Evolutionary conservation across 2,113 vertebrate species (phyloP), one percentile per base, ranked within the genome.

Genomic region (Notiomystis cincta): DNA sequence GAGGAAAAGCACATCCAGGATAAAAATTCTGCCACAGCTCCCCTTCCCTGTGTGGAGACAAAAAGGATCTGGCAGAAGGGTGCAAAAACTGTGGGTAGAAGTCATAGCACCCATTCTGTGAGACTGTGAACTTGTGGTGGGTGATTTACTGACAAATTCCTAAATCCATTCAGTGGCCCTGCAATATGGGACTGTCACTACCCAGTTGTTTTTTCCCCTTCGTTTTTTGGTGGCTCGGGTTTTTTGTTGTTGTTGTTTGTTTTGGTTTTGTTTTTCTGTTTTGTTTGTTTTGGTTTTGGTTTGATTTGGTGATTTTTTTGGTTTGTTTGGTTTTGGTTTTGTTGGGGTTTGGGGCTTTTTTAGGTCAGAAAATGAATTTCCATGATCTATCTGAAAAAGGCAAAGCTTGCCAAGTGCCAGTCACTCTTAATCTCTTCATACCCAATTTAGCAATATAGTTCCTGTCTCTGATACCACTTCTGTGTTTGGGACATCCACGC

Each of bases 1-100:
- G 15, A 83, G 21, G 30, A 47, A 17, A n/a, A n/a, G 10, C 7
- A 21, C 0, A 0, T 30, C 20, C 45, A 38, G 30, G 24, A 58
- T 19, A 18, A 83, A 66, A 42, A 53, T 42, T 58, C 47, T 87
- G 23, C 42, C 47, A 47, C 60, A 60, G 38, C 33, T 69, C 45
- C 47, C 54, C 64, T 64, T 51, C 31, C 19, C 44, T 23, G 9
- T 17, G 14, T 18, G 42, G 58, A 70, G 13, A 45, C 18, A 42
- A 53, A 88, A 73, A 54, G 4, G 17, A 62, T 24, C 35, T 33
- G 40, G 17, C 25, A 70, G 76, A 48, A 80, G 54, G 10, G 5
- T 58, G 44, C 33, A 66, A 57, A 62, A 78, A 6, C 16, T 35
- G 21, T n/a, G 60, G 10, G 24, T 61, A 47, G 54, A 77, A 87